Evolutionary conservation across 1,140 invertebrate species (phyloP).

Genomic region (Delia radicum): DNA sequence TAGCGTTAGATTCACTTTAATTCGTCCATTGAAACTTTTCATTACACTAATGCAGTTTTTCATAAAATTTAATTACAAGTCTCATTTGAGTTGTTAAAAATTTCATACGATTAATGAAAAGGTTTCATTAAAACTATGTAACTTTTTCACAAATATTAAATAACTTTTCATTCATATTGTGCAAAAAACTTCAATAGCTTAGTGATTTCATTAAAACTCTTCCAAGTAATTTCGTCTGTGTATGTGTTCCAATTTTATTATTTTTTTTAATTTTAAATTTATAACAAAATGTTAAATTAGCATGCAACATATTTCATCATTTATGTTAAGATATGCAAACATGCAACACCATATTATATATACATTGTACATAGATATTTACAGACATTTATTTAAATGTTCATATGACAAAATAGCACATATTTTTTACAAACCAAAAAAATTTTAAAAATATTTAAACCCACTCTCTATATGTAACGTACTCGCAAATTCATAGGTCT

Average conservation of each 20-base stretch:
- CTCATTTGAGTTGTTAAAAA: no score
- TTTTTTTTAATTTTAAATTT: not conserved
- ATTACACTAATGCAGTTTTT: no score
- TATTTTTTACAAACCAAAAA: no score
- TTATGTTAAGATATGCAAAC: not conserved
- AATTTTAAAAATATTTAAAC: no score
- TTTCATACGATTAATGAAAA: no score
- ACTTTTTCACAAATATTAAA: no score
- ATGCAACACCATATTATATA: not conserved
- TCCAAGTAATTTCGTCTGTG: not conserved
- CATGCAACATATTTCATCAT: constrained; percentile 14
- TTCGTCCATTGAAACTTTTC: no score
- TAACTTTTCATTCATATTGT: no score
- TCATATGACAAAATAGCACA: not conserved
- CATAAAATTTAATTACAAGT: no score
- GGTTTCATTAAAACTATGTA: no score
- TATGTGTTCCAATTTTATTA: not conserved
- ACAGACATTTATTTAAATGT: not conserved
- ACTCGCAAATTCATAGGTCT: not conserved
- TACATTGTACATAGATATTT: not conserved
- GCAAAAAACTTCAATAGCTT: no score
- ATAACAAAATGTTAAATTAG: constrained; percentile 5
- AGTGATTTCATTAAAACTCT: not conserved
- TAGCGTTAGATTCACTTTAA: no score
- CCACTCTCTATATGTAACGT: not conserved